Evolutionary conservation across 2,888 invertebrate genomes (phyloP).

Genomic region (Seira sanloemensis): DNA sequence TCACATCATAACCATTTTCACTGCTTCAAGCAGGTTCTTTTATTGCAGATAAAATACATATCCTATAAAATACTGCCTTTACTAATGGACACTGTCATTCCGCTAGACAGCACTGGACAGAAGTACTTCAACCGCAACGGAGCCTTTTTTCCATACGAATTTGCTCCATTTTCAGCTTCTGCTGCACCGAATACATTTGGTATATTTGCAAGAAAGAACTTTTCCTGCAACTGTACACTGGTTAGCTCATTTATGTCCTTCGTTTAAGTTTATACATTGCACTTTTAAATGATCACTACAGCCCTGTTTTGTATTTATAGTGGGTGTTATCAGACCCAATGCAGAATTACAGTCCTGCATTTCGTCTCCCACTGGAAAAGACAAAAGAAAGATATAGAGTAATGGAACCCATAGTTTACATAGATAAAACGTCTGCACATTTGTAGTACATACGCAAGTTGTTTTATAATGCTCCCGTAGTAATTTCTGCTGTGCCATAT

Average conservation of each 20-base stretch:
- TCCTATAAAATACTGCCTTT: slow-evolving; percentile 25
- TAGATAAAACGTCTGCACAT: no score
- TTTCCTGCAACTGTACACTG: not conserved
- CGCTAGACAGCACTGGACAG: slow-evolving; percentile 30
- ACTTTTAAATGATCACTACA: slow-evolving; percentile 32
- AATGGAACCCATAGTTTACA: not conserved
- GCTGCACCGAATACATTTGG: no score
- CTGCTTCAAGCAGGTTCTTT: not conserved
- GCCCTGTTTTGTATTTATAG: no score
- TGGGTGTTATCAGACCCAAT: no score
- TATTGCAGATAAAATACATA: slow-evolving; percentile 1
- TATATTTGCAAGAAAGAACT: not conserved
- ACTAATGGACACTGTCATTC: slow-evolving; percentile 49
- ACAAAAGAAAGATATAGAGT: slow-evolving; percentile 32
- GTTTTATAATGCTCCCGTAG: no score
- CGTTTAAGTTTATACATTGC: slow-evolving; percentile 19
- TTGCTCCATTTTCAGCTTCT: not conserved
- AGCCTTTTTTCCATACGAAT: not conserved
- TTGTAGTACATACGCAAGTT: no score
- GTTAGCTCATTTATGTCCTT: slow-evolving; percentile 11
- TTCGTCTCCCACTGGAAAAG: no score
- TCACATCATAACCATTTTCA: no score
- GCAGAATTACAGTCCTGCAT: no score
- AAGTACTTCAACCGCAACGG: slow-evolving; percentile 31
- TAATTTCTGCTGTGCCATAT: slow-evolving; percentile 26